Evolutionary conservation across 2,888 invertebrate genomes (phyloP).

Genomic region (Rhaphigaster nebulosa): DNA sequence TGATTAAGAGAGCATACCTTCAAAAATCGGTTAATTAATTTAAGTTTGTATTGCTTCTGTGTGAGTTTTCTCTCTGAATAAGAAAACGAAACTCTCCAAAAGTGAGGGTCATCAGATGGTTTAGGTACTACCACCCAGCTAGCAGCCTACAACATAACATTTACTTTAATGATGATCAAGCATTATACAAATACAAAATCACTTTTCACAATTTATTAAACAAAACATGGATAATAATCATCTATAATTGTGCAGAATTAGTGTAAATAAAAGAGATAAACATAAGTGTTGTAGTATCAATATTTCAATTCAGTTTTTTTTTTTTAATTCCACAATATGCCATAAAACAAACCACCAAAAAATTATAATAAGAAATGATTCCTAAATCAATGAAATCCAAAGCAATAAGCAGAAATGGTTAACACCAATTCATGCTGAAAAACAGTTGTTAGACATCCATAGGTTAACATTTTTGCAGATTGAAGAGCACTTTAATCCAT

Average conservation of each 20-base stretch:
- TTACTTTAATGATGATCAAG: neutral
- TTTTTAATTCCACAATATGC: too few relatives aligned
- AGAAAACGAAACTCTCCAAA: constrained; percentile 48
- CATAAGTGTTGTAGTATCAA: too few relatives aligned
- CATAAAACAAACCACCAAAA: too few relatives aligned
- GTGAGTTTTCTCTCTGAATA: constrained; percentile 28
- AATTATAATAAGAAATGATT: too few relatives aligned
- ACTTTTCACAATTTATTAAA: neutral
- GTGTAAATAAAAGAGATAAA: neutral
- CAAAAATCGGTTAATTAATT: constrained; percentile 25
- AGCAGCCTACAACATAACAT: neutral
- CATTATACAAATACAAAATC: neutral
- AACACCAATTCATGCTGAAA: too few relatives aligned
- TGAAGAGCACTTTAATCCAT: too few relatives aligned
- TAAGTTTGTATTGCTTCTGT: neutral
- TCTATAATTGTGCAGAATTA: neutral
- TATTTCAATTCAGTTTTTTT: too few relatives aligned
- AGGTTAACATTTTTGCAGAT: too few relatives aligned
- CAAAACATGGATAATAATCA: too few relatives aligned
- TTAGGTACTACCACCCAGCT: constrained; percentile 46
- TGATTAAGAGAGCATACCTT: constrained; percentile 9
- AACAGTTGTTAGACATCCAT: too few relatives aligned
- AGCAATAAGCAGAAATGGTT: too few relatives aligned
- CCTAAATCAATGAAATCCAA: too few relatives aligned
- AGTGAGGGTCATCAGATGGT: neutral